Percentiles rank a stretch among this genome's conserved stretches.
Conservation (phyloP, 2,888 invertebrate species). For the Epinotia demarniana region DNA sequence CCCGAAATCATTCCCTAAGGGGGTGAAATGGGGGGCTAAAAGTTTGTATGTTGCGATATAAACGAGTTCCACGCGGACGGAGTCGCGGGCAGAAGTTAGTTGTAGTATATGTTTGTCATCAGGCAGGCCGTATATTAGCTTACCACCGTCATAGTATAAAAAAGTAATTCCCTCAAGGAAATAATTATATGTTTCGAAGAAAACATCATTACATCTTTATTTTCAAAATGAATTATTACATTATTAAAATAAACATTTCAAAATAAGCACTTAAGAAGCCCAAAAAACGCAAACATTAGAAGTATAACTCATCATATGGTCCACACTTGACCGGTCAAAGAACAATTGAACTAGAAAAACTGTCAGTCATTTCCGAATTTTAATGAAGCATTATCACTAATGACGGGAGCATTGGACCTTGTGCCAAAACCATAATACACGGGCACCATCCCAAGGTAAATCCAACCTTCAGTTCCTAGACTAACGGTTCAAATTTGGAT, state of each 20-base stretch:
- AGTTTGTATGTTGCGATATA: too few relatives aligned
- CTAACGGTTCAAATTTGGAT: conserved; percentile 47
- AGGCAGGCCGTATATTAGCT: too few relatives aligned
- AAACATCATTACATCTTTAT: too few relatives aligned
- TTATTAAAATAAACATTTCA: neutral
- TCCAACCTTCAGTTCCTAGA: conserved; percentile 49
- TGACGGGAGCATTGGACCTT: conserved; percentile 77
- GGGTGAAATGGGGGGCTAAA: too few relatives aligned
- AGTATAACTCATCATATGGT: conserved; percentile 4
- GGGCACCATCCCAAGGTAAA: conserved; percentile 48
- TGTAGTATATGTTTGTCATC: too few relatives aligned
- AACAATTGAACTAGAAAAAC: conserved; percentile 74
- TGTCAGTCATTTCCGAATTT: conserved; percentile 82
- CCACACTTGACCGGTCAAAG: conserved; percentile 70
- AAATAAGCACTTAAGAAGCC: neutral
- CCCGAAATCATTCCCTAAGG: too few relatives aligned
- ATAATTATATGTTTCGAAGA: too few relatives aligned
- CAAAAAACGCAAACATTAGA: neutral
- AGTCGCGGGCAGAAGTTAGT: too few relatives aligned
- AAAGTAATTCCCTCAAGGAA: too few relatives aligned
- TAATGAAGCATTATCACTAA: conserved; percentile 73
- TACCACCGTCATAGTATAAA: too few relatives aligned
- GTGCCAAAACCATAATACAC: conserved; percentile 75
- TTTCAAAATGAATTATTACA: too few relatives aligned
- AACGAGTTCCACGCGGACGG: too few relatives aligned